phyloP scores from a whole-genome alignment of 2,113 vertebrate species.

The Aphyosemion australe region DNA sequence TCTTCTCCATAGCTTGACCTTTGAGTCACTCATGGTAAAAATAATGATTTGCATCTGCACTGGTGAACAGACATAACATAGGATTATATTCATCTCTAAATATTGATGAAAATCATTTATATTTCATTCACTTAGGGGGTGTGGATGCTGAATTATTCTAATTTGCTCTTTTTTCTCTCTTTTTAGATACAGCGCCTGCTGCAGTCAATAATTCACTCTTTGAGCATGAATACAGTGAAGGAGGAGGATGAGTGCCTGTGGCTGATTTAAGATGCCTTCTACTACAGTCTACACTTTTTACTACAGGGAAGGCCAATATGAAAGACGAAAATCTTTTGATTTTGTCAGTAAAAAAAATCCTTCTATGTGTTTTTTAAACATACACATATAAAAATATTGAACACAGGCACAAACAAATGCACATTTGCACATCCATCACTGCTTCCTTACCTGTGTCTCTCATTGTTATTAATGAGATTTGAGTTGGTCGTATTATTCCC shows the following conservation, averaged over 20 bases:
- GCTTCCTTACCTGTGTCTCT: no score
- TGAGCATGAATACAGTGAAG: conserved; percentile 34
- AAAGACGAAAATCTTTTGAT: conserved; percentile 54
- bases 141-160: conserved; percentile 22
- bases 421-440: neutral
- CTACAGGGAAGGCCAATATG: conserved; percentile 36
- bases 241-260: conserved; percentile 12
- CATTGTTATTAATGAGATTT: no score
- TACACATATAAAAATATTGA: conserved; percentile 12
- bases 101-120: conserved; percentile 45
- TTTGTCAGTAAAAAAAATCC: conserved; percentile 6
- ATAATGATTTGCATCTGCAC: conserved; percentile 46
- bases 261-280: conserved; percentile 34
- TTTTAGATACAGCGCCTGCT: conserved; percentile 32
- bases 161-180: conserved; percentile 31
- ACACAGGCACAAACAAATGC: neutral
- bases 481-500: no score
- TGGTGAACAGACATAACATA: conserved; percentile 30
- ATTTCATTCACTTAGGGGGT: conserved; percentile 13
- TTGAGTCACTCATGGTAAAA: conserved; percentile 51
- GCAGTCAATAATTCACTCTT: conserved; percentile 1
- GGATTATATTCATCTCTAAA: conserved; percentile 53
- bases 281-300: conserved; percentile 36
- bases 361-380: conserved; percentile 15
- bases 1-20: conserved; percentile 63